Evolutionary conservation across 2,113 vertebrate genomes (phyloP), one percentile per base, ranked within the genome.

Genomic region (Holacanthus passer): DNA sequence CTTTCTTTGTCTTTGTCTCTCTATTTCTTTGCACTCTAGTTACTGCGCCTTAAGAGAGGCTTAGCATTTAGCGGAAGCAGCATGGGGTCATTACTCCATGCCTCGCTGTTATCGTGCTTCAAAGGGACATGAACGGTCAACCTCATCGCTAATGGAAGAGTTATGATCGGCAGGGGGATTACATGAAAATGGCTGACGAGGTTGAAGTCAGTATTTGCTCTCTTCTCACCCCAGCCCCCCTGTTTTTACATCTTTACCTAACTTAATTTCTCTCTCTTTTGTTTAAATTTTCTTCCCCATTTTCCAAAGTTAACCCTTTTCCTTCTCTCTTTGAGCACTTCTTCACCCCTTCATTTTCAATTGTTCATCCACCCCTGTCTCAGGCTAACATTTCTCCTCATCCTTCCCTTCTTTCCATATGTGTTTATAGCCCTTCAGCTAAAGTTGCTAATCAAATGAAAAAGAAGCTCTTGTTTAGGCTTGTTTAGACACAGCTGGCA

Each of bases 61-160:
- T 88, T 77, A 69, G 45, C 66, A 68, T 72, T 68, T 65, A 73
- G 22, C 22, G 7, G 22, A 11, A 60, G 62, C 56, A 55, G 73
- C 63, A 67, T 59, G 73, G 79, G 72, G 66, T 79, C 20, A 55
- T 73, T 87, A 76, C 32, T 67, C 72, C 22, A 13, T 45, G 72
- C 65, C 63, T 63, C 16, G 11, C 41, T 78, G 63, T 77, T 76
- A 73, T n/a, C 0, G 29, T 16, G 64, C 75, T 80, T 86, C 71
- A 59, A 79, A 79, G 75, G 50, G 35, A 73, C 14, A 7, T 41
- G 58, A 64, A 27, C 14, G n/a, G 32, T 22, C 77, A 12, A 71
- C 70, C 71, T 88, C 67, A 76, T 88, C 71, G 45, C 67, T 88
- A 80, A 88, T 79, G 62, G 65, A 73, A 82, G 82, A 84, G 59